Evolutionary conservation across 2,113 vertebrate species (phyloP), one percentile per base, ranked within the genome.

Genomic region (Silurus glanis): DNA sequence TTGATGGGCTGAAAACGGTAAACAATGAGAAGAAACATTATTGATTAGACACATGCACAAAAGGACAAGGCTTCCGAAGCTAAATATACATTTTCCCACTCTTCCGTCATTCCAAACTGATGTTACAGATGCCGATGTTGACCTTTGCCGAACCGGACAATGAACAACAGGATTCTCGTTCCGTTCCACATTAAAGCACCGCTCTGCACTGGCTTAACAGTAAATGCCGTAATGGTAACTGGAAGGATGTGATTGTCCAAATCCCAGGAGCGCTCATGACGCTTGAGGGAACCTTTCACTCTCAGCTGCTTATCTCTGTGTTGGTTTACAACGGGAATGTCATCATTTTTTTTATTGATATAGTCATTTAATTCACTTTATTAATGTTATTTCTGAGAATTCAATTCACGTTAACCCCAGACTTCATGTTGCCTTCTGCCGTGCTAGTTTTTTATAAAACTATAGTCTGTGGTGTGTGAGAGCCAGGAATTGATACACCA

Each of bases 81-180:
- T 55, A 78, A 66, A 85, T 67, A 80, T 80, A 80, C 56, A 80
- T 80, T 83, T 83, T 72, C 66, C 25, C 61, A 66, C 80, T 67
- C 80, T 53, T 67, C 61, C 37, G 62, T 28, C 62, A 55, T 55
- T 19, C n/a, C 49, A 4, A 55, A 2, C 81, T 69, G 81, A 83
- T 83, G 62, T 69, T 55, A 69, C 64, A 55, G n/a, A 83, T 6
- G 1, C 47, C 23, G 21, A 82, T 45, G 78, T 61, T 62, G 53
- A 47, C 67, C 76, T 72, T 45, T 80, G 55, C 28, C 13, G n/a
- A 55, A 8, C 21, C 16, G 51, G n/a, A 78, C 12, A 14, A 47
- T 19, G 16, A 59, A 28, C 78, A 80, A 80, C 78, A 80, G 78
- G 78, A 59, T 47, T 80, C 56, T 59, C 10, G 51, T 80, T 37